These are phyloP conservation scores for Acanthoscelides obtectus DNA, from an alignment of 2,888 invertebrate species.

Conservation along the genomic window DNA sequence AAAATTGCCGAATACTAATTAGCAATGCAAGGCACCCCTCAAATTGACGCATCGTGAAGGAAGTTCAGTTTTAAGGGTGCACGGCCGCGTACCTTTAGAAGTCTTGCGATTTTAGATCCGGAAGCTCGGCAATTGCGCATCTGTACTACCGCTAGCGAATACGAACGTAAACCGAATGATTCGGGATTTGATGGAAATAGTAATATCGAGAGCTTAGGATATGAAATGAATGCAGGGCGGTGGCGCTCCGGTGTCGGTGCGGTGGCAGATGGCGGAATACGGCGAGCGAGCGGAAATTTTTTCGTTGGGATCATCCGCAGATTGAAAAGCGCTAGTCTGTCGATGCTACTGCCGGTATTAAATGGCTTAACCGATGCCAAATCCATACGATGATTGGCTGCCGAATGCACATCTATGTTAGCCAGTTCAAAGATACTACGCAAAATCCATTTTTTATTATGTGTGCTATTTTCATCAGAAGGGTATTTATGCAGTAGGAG, in stretches of 20 bases:
- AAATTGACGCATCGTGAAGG: no score
- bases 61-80: no score
- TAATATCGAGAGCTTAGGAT: conserved; percentile 17
- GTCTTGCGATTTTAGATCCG: no score
- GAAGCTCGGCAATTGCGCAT: background rate
- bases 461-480: no score
- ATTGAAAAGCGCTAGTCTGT: conserved; percentile 12
- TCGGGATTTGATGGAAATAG: conserved; percentile 13
- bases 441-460: no score
- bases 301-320: conserved; percentile 21
- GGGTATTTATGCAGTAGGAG: no score
- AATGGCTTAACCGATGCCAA: conserved; percentile 22
- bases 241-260: no score
- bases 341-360: conserved; percentile 18
- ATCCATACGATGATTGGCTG: conserved; percentile 37
- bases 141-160: background rate
- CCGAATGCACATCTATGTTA: conserved; percentile 1
- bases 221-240: conserved; percentile 4
- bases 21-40: no score
- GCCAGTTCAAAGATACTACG: background rate
- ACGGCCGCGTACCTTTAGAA: no score
- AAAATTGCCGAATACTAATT: no score
- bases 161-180: background rate
- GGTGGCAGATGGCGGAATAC: conserved; percentile 12
- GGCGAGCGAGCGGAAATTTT: conserved; percentile 28